Base-by-base conservation (phyloP, 2,888 invertebrate genomes). In the Erebia ligea region DNA sequence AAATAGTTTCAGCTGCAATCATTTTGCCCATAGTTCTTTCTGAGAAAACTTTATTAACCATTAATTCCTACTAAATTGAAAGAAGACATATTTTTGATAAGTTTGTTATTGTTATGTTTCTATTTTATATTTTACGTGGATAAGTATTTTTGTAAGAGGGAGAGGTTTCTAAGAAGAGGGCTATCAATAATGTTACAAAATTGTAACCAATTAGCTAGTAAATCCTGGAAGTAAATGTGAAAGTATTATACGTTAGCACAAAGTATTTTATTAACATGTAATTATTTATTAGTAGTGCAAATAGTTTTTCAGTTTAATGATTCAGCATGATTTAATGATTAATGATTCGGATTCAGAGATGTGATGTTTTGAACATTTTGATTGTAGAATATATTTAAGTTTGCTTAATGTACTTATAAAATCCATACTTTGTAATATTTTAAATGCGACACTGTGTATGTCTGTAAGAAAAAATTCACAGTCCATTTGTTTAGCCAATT, bases 81-180 rank as follows among this genome's bases (percentile, higher is more conserved):
- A 56, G 42, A 68, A 65, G 52, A 34, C 64, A 68, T 70, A 73
- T 70, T 70, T 73, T 73, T 68, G 61, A 70, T 58, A 65, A 70
- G 21, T 63, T 68, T 70, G 68, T 65, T 73, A 62, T 69, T 70
- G 69, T 70, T 72, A 67, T 67, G 42, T 67, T 59, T 67, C 42
- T 72, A 54, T 63, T 11, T 64, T 19, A 56, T 69, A 64, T 61
- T 67, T 62, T 52, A 54, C 56, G 34, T 66, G 15, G 52, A 52
- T 54, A 50, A 66, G 65, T 71, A 66, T 67, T 67, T 50, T 52
- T 63, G 58, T 56, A 59, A 54, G 52, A 40, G 48, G 19, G 50
- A 42, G 17, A 11, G 45, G 13, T 45, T 45, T 11, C 13, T 45
- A 13, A 34, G 40, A 9, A 40, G 11, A 45, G 13, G 45, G 11